Conservation (phyloP, 2,113 vertebrate genomes). For the Misgurnus anguillicaudatus region DNA sequence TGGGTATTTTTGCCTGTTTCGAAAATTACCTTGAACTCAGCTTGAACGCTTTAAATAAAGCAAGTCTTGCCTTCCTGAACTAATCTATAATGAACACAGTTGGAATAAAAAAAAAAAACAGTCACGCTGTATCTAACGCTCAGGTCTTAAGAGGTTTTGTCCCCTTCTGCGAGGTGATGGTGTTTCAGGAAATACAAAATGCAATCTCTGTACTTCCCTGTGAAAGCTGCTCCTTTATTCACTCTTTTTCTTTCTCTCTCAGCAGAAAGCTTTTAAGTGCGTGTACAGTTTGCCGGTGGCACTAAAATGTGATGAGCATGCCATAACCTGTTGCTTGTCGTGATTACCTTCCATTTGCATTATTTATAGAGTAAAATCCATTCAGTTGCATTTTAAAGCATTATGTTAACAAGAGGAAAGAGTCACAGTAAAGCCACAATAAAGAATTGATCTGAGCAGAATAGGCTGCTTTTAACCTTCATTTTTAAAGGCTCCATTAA, state of each 20-base stretch:
- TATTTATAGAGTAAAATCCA: slow-evolving; percentile 73
- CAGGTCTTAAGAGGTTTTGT: slow-evolving; percentile 9
- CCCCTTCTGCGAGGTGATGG: slow-evolving; percentile 53
- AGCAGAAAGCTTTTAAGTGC: slow-evolving; percentile 69
- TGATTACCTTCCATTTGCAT: slow-evolving; percentile 63
- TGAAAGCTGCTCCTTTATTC: slow-evolving; percentile 50
- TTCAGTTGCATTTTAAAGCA: slow-evolving; percentile 65
- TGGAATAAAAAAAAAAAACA: slow-evolving; percentile 18
- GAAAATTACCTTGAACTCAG: slow-evolving; percentile 14
- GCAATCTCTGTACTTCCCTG: slow-evolving; percentile 63
- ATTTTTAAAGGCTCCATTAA: slow-evolving; percentile 64
- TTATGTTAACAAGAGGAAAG: slow-evolving; percentile 69
- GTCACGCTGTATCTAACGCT: background rate
- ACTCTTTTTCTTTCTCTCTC: slow-evolving; percentile 57
- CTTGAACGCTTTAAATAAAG: slow-evolving; percentile 40
- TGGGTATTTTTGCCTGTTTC: background rate
- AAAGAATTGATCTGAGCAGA: slow-evolving; percentile 54
- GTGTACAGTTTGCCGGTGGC: slow-evolving; percentile 44
- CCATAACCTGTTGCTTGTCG: slow-evolving; percentile 58
- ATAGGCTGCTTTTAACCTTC: slow-evolving; percentile 51
- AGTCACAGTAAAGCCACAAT: slow-evolving; percentile 53
- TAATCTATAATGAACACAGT: slow-evolving; percentile 6
- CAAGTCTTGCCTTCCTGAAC: slow-evolving; percentile 44
- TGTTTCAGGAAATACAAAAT: slow-evolving; percentile 56
- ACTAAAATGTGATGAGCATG: slow-evolving; percentile 56